These are phyloP conservation scores for Tetragonisca angustula DNA, from an alignment of 2,888 invertebrate genomes.

Conservation along the genomic window DNA sequence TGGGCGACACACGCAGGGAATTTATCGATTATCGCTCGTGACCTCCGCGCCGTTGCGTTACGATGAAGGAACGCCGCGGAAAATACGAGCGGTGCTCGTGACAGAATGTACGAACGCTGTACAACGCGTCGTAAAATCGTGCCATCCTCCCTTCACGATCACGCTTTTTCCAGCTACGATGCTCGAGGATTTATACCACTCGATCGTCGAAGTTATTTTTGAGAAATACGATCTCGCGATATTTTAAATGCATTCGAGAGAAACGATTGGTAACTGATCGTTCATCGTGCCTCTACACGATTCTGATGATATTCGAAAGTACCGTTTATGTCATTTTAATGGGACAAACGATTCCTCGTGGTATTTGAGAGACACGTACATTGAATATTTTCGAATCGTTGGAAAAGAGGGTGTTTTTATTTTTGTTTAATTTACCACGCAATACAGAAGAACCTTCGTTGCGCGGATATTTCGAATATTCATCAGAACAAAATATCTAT, in stretches of 20 bases:
- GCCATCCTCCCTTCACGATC: background rate
- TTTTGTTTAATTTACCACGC: no score
- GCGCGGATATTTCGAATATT: no score
- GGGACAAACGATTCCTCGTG: no score
- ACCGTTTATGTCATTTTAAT: no score
- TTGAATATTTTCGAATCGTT: no score
- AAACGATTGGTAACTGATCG: no score
- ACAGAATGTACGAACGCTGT: constrained; percentile 4
- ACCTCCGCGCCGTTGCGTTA: constrained; percentile 10
- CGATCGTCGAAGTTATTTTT: background rate
- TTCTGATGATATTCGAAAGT: no score
- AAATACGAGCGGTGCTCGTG: constrained; percentile 23
- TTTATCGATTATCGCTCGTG: constrained; percentile 51
- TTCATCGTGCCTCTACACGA: no score
- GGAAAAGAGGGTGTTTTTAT: no score
- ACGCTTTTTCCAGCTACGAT: background rate
- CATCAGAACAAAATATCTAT: no score
- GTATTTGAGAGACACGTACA: no score
- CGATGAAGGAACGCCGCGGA: constrained; percentile 18
- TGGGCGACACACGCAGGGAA: constrained; percentile 31
- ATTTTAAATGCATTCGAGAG: background rate
- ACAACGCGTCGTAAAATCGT: background rate
- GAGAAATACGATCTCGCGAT: background rate
- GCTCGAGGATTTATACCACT: background rate
- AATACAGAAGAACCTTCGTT: no score